A percentile compares a stretch with the other conserved stretches of the same genome.
Conservation (phyloP, 1,140 invertebrate genomes). For the Zaprionus capensis region DNA sequence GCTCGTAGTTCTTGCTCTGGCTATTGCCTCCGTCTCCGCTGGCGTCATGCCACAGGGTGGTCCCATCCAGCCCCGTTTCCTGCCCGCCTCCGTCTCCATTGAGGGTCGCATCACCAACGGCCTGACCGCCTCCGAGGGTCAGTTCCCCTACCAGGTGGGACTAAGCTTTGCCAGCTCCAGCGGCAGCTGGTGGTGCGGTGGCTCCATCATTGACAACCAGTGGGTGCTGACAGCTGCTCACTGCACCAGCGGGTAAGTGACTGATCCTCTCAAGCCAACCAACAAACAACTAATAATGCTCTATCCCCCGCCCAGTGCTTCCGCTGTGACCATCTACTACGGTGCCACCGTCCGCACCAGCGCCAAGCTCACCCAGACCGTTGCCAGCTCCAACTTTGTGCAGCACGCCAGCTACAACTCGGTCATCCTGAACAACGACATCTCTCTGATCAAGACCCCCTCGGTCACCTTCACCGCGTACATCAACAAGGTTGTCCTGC, state of each 20-base stretch:
- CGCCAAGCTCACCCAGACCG: conserved; percentile 42
- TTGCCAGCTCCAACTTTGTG: conserved; percentile 45
- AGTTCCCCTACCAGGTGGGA: conserved; percentile 86
- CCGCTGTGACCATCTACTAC: conserved; percentile 51
- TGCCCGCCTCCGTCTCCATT: conserved; percentile 45
- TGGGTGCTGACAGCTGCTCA: conserved; percentile 87
- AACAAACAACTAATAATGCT: background rate
- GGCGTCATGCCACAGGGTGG: conserved; percentile 50
- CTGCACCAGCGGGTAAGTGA: conserved; percentile 79
- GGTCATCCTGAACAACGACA: conserved; percentile 53
- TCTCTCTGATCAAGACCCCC: conserved; percentile 59
- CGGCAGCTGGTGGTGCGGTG: conserved; percentile 86
- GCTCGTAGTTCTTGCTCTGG: conserved; percentile 68
- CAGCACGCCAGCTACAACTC: conserved; percentile 67
- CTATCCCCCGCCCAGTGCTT: conserved; percentile 38
- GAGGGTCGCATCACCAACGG: conserved; percentile 81
- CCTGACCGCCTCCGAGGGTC: conserved; percentile 64
- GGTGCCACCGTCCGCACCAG: conserved; percentile 61
- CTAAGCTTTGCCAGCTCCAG: conserved; percentile 80
- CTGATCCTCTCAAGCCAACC: background rate
- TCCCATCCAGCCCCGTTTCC: conserved; percentile 57
- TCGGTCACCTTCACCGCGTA: conserved; percentile 12
- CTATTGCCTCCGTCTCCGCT: conserved; percentile 69
- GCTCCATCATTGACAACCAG: conserved; percentile 85
- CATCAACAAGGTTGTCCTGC: conserved; percentile 54